Conservation (phyloP, 2,797 vertebrate genomes). For the Trachops cirrhosus region DNA sequence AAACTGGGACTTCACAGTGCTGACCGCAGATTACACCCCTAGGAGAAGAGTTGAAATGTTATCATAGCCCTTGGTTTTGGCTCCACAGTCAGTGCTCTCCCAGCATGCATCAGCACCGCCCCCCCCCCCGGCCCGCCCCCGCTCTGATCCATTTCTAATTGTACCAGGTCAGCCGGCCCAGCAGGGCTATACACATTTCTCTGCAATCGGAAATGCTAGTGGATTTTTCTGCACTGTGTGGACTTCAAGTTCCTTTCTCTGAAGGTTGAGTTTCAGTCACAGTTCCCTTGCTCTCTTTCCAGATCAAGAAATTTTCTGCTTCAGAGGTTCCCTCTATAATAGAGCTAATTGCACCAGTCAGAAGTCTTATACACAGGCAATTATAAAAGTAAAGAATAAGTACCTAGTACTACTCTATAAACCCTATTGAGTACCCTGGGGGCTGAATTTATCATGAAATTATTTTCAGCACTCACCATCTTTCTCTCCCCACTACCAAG, state of each 20-base stretch:
- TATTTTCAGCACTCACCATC: not conserved
- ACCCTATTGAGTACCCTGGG: not conserved
- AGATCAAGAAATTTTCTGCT: constrained; percentile 31
- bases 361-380: not conserved
- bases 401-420: not conserved
- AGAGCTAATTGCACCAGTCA: not conserved
- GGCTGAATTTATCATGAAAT: not conserved
- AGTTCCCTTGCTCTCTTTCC: not conserved
- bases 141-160: not conserved
- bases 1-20: not conserved
- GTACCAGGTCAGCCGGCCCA: not conserved
- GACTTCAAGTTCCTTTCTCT: not conserved
- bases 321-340: constrained; percentile 24
- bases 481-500: not conserved
- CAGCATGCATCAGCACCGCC: not conserved
- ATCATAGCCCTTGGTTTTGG: not conserved
- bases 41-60: not conserved
- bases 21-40: not conserved
- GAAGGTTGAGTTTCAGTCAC: not conserved
- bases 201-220: not conserved
- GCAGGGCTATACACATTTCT: not conserved
- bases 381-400: constrained; percentile 15
- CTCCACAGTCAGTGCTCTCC: not conserved
- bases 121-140: not conserved
- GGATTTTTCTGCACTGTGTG: not conserved